Conservation (phyloP, 2,888 invertebrate genomes). For the Auanema sp. region DNA sequence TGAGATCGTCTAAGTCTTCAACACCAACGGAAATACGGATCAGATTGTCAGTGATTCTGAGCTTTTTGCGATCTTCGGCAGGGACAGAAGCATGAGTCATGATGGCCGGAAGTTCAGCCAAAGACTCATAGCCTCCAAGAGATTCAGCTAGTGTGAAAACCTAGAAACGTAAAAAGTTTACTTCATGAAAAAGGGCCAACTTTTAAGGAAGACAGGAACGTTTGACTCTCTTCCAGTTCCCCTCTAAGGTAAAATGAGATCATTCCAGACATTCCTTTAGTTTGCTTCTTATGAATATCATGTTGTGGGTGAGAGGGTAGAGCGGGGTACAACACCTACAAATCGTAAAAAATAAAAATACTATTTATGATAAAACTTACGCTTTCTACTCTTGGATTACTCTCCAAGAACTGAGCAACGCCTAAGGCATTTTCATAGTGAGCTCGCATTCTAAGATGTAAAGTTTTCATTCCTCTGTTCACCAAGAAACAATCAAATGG, state of each 20-base stretch:
- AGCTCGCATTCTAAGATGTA: slow-evolving; percentile 85
- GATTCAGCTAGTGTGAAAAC: slow-evolving; percentile 87
- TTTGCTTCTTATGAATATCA: slow-evolving; percentile 78
- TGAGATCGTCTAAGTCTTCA: slow-evolving; percentile 82
- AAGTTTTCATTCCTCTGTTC: slow-evolving; percentile 84
- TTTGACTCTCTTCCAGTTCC: slow-evolving; percentile 74
- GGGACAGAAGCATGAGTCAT: slow-evolving; percentile 96
- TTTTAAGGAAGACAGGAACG: slow-evolving; percentile 77
- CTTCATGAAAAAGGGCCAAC: slow-evolving; percentile 32
- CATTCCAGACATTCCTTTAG: slow-evolving; percentile 84
- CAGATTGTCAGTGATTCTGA: slow-evolving; percentile 83
- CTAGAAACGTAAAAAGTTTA: slow-evolving; percentile 37
- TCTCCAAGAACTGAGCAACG: slow-evolving; percentile 81
- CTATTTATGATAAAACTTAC: slow-evolving; percentile 68
- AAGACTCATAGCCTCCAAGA: slow-evolving; percentile 89
- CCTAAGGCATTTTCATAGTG: slow-evolving; percentile 79
- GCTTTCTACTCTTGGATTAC: slow-evolving; percentile 77
- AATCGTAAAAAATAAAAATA: too few relatives aligned
- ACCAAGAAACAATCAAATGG: slow-evolving; percentile 94
- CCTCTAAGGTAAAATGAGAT: slow-evolving; percentile 85
- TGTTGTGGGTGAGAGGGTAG: slow-evolving; percentile 85
- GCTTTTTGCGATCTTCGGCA: slow-evolving; percentile 73
- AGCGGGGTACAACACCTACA: slow-evolving; percentile 67
- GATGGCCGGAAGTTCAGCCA: slow-evolving; percentile 84
- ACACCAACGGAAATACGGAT: slow-evolving; percentile 86